These are phyloP conservation scores for Cataglyphis altisquamis DNA, from an alignment of 2,888 invertebrate species.

Conservation along the genomic window DNA sequence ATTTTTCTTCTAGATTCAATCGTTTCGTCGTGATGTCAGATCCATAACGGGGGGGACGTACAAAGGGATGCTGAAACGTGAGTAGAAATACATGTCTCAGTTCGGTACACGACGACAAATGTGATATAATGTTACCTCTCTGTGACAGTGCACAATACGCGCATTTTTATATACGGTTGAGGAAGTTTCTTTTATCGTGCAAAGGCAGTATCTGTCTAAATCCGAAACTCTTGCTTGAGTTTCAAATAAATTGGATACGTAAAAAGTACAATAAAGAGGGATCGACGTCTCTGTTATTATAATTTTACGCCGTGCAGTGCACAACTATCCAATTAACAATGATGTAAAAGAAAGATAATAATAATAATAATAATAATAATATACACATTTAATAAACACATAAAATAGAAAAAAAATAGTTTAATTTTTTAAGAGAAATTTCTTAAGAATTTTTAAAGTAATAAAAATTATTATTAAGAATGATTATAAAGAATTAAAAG, in stretches of 20 bases:
- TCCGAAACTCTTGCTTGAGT: slow-evolving; percentile 55
- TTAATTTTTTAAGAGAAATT: neutral
- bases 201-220: slow-evolving; percentile 56
- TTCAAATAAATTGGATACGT: slow-evolving; percentile 53
- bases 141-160: slow-evolving; percentile 66
- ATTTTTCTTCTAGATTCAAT: slow-evolving; percentile 60
- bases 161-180: slow-evolving; percentile 71
- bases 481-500: neutral
- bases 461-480: too few relatives aligned
- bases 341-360: too few relatives aligned
- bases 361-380: too few relatives aligned
- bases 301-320: neutral
- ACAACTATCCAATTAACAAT: slow-evolving; percentile 26
- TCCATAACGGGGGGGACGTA: slow-evolving; percentile 54
- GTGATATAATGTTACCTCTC: slow-evolving; percentile 74
- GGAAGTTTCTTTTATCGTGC: slow-evolving; percentile 68
- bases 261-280: slow-evolving; percentile 31
- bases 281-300: slow-evolving; percentile 33
- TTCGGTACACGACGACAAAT: slow-evolving; percentile 75
- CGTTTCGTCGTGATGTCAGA: slow-evolving; percentile 51
- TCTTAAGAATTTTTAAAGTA: neutral
- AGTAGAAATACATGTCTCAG: slow-evolving; percentile 73
- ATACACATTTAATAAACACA: neutral
- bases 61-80: slow-evolving; percentile 71
- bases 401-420: neutral